phyloP scores from a whole-genome alignment of 30 jellyfish, hydroid and myxozoan genomes.

The Aurelia aurita region DNA sequence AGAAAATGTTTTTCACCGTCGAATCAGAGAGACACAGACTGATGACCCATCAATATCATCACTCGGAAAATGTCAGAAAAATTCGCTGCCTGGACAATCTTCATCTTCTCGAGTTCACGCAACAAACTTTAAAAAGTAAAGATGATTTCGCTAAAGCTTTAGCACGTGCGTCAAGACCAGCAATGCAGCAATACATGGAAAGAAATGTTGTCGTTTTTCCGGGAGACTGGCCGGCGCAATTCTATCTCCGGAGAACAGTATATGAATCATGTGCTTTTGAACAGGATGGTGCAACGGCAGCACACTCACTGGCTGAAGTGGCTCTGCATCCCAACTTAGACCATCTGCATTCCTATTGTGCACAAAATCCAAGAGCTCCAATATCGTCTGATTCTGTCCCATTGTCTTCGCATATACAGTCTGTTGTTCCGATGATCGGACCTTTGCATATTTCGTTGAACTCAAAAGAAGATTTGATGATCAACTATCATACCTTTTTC shows the following conservation, averaged over 20 bases:
- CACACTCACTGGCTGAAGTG: not conserved
- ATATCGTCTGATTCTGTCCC: conserved; percentile 1
- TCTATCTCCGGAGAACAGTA: conserved; percentile 4
- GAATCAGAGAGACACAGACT: conserved; percentile 16
- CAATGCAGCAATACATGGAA: not conserved
- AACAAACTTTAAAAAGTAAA: conserved; percentile 10
- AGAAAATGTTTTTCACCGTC: conserved; percentile 1
- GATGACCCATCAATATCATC: conserved; percentile 7
- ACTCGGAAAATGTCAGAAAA: conserved; percentile 13
- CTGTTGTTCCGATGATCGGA: conserved; percentile 20
- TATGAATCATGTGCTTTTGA: not conserved
- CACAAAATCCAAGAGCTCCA: not conserved
- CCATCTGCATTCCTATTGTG: not conserved
- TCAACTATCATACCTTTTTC: not conserved
- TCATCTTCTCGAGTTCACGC: not conserved
- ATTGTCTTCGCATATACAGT: no score
- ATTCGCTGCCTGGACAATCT: conserved; percentile 22
- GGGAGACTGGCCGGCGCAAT: conserved; percentile 33
- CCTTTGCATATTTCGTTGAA: conserved; percentile 14
- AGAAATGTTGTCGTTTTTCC: not conserved
- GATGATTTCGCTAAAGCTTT: conserved; percentile 8
- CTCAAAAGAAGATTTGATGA: conserved; percentile 10
- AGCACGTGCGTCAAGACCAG: no score
- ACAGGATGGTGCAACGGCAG: not conserved
- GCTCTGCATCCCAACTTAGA: not conserved